Base-by-base conservation (phyloP, 1,140 invertebrate genomes). In the Zophobas morio region DNA sequence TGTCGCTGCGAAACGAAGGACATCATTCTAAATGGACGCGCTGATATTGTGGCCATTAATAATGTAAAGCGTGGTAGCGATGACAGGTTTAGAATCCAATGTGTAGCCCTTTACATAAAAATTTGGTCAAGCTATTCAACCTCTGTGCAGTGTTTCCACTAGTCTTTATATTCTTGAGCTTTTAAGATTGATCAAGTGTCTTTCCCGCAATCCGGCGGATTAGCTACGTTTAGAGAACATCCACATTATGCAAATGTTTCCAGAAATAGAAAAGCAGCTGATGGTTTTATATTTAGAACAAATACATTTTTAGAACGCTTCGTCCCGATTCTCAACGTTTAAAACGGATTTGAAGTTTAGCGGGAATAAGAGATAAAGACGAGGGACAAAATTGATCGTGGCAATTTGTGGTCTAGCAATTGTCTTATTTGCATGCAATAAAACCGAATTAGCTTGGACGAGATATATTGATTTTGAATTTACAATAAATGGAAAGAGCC, bases 31-130 rank as follows among this genome's bases (percentile, higher is more conserved):
- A 66, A 66, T 66, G 60, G 60, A 66, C 60, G 60, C 60, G n/a
- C 37, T 66, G 60, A 66, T 66, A 66, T 66, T 66, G 60, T 66
- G 39, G 60, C 60, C 60, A 66, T 66, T 66, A 66, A 66, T 66
- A 66, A 66, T 66, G 39, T 32, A 66, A 39, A 66, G 39, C 60
- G 60, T 66, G 60, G 60, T 66, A 66, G 42, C 60, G 60, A 66
- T 66, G 60, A 66, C 60, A 66, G 60, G 20, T 6, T 42, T 66
- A 66, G 60, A 40, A 66, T 33, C 60, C 60, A 66, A 66, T 66
- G 60, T 66, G 42, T 66, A 66, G 42, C 60, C 60, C 60, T 66
- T 66, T 66, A 66, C 37, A 42, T 20, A 66, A 66, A 66, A 66
- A 42, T 66, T 66, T 42, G 60, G 60, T 66, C 39, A 42, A 39